phyloP scores from a whole-genome alignment of 2,888 invertebrate genomes.

The Peribatodes rhomboidaria region DNA sequence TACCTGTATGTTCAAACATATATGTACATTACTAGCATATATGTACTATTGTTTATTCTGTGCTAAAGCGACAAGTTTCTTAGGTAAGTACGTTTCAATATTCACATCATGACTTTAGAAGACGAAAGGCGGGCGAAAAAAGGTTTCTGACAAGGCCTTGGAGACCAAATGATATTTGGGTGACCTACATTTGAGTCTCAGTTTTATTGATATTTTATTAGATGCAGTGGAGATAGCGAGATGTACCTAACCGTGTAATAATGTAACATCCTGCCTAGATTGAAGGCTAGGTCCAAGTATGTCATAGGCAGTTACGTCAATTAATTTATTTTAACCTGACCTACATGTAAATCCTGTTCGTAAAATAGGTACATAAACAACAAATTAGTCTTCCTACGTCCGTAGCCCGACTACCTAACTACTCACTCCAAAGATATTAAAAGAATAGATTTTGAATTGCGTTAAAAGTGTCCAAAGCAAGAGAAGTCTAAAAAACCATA shows the following conservation, averaged over 20 bases:
- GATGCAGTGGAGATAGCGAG: too few species aligned
- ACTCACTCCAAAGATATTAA: background rate
- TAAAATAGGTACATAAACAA: background rate
- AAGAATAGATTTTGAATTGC: too few species aligned
- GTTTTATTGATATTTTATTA: background rate
- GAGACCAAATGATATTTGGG: conserved; percentile 40
- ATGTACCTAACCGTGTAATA: too few species aligned
- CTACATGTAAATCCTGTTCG: background rate
- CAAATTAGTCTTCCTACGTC: background rate
- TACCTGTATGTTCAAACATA: too few species aligned
- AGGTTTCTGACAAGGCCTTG: conserved; percentile 38
- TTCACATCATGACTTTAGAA: conserved; percentile 26
- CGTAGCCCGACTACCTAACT: background rate
- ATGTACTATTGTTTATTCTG: background rate
- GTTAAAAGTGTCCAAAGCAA: too few species aligned
- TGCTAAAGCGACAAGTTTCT: conserved; percentile 27
- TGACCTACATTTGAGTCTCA: conserved; percentile 41
- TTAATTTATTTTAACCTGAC: background rate
- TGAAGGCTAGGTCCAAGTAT: too few species aligned
- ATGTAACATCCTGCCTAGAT: too few species aligned
- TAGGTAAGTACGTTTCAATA: conserved; percentile 33
- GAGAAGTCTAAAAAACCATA: too few species aligned
- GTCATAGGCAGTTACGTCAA: too few species aligned
- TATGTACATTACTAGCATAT: too few species aligned
- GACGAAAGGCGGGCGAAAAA: conserved; percentile 14